A percentile compares a stretch with the other conserved stretches of the same genome.
phyloP scores from a whole-genome alignment of 2,888 invertebrate species.

The Habrosyne pyritoides region DNA sequence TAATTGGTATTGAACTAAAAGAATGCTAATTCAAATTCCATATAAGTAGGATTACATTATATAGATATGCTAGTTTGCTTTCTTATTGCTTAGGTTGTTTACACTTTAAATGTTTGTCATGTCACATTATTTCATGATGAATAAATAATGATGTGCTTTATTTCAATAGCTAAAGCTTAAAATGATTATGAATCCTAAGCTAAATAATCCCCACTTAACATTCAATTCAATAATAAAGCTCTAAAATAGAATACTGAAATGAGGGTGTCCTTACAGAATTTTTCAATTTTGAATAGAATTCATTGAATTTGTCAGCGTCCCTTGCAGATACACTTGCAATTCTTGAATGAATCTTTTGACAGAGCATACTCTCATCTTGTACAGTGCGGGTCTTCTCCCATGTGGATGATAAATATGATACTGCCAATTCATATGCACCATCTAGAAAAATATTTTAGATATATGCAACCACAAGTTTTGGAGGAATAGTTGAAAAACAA shows the following conservation, averaged over 20 bases:
- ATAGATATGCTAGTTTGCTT: no score
- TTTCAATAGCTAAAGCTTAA: no score
- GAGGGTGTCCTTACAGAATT: constrained; percentile 61
- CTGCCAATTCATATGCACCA: constrained; percentile 74
- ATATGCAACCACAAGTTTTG: constrained; percentile 2
- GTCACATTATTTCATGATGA: no score
- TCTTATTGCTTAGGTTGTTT: no score
- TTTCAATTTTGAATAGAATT: constrained; percentile 73
- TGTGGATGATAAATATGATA: constrained; percentile 70
- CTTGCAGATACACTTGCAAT: constrained; percentile 54
- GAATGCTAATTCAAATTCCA: no score
- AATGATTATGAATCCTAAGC: no score
- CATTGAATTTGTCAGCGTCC: constrained; percentile 76
- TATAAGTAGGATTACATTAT: no score
- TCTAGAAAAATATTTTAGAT: constrained; percentile 43
- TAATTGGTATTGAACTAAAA: no score
- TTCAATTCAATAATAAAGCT: no score
- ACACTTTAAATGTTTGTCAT: no score
- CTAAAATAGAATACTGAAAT: neutral
- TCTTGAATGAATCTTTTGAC: constrained; percentile 68
- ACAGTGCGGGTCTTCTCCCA: constrained; percentile 52
- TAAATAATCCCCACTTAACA: no score
- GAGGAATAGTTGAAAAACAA: neutral
- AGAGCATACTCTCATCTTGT: constrained; percentile 70
- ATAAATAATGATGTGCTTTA: no score